Conservation (phyloP, 2,888 invertebrate genomes). For the Stramonita haemastoma region DNA sequence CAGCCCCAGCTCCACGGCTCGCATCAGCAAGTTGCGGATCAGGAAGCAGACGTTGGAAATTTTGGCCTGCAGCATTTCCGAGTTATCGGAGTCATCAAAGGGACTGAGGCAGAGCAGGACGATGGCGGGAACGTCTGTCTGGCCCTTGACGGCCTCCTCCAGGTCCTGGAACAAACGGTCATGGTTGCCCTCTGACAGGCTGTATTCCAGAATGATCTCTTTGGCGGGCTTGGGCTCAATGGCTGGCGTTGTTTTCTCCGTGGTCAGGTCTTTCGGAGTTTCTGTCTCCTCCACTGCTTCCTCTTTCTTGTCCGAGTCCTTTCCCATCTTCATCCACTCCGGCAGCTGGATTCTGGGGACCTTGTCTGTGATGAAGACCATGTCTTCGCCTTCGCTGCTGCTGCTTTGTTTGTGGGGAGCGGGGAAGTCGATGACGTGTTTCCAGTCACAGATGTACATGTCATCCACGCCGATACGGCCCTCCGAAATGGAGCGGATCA, state of each 20-base stretch:
- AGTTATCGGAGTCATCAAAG: constrained; percentile 39
- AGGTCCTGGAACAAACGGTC: constrained; percentile 17
- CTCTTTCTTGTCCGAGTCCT: neutral
- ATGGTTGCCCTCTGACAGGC: neutral
- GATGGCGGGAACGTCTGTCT: constrained; percentile 31
- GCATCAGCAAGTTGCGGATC: constrained; percentile 38
- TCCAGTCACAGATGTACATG: constrained; percentile 47
- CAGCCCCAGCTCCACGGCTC: constrained; percentile 36
- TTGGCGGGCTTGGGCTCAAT: neutral
- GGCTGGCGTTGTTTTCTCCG: constrained; percentile 28
- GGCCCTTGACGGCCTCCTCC: constrained; percentile 35
- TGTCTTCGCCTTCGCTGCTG: constrained; percentile 34
- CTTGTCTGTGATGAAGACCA: constrained; percentile 44
- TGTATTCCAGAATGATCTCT: constrained; percentile 44
- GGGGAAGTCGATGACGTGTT: constrained; percentile 27
- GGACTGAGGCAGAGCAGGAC: constrained; percentile 30
- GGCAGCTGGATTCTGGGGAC: neutral
- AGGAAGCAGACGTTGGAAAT: constrained; percentile 43
- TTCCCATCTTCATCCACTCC: neutral
- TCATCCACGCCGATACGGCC: constrained; percentile 44
- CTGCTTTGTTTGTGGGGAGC: neutral
- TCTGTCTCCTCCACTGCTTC: neutral
- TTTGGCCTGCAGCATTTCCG: constrained; percentile 40
- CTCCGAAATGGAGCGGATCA: constrained; percentile 46
- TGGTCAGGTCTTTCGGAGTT: constrained; percentile 20